Evolutionary conservation across 2,113 vertebrate genomes (phyloP).

Genomic region (Neogobius melanostomus): DNA sequence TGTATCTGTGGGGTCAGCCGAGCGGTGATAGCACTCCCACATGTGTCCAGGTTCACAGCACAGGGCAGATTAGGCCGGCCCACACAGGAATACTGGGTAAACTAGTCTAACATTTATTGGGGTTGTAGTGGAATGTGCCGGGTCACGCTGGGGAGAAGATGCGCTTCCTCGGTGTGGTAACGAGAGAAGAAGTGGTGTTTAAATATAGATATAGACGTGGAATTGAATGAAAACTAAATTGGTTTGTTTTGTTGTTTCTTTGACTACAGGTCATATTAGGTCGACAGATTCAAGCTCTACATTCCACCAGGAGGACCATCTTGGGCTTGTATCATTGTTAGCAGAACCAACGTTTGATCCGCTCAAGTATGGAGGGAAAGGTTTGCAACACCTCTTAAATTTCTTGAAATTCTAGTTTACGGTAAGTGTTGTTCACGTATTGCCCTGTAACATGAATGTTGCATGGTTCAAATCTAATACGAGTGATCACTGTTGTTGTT

Average conservation of each 20-base stretch:
- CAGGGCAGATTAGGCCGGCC: background rate
- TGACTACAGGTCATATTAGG: background rate
- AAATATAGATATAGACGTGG: background rate
- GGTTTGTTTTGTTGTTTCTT: background rate
- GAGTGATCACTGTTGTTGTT: too few species aligned
- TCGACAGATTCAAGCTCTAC: too few species aligned
- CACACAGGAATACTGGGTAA: slow-evolving; percentile 33
- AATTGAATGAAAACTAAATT: background rate
- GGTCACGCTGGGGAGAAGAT: slow-evolving; percentile 18
- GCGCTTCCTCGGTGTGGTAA: slow-evolving; percentile 1
- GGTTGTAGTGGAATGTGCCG: slow-evolving; percentile 33
- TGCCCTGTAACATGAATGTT: too few species aligned
- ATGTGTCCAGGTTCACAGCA: slow-evolving; percentile 12
- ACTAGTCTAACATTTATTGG: slow-evolving; percentile 62
- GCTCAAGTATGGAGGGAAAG: too few species aligned
- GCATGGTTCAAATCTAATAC: too few species aligned
- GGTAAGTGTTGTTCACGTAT: too few species aligned
- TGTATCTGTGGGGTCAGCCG: slow-evolving; percentile 36
- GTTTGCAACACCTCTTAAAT: too few species aligned
- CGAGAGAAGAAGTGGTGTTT: background rate
- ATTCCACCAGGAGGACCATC: too few species aligned
- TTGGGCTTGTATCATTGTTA: too few species aligned
- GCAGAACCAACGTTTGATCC: too few species aligned
- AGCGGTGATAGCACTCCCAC: slow-evolving; percentile 37
- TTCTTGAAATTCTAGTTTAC: too few species aligned